These are phyloP conservation scores for Eristalis arbustorum DNA, from an alignment of 2,888 invertebrate genomes.

Conservation along the genomic window DNA sequence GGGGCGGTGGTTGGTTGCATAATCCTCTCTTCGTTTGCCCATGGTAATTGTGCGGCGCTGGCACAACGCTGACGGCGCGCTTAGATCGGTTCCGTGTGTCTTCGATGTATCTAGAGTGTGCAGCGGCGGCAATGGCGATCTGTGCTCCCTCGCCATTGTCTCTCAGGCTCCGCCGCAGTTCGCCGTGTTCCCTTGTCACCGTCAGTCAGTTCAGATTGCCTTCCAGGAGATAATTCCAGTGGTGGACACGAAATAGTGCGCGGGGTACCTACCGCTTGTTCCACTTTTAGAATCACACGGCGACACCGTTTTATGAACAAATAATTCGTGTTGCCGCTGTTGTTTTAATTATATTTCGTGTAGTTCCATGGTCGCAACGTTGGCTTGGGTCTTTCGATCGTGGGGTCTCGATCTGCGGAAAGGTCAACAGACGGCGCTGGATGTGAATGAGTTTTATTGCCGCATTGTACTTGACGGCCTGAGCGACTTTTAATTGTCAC, in stretches of 20 bases:
- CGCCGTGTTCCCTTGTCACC: neutral
- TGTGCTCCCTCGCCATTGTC: constrained; percentile 18
- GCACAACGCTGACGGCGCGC: neutral
- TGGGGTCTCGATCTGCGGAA: neutral
- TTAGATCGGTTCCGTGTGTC: constrained; percentile 35
- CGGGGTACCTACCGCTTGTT: neutral
- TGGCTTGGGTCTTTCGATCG: neutral
- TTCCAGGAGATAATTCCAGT: constrained; percentile 24
- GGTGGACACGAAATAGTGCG: constrained; percentile 8
- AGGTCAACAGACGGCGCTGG: neutral
- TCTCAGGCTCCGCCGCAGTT: too few species aligned
- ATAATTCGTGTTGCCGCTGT: constrained; percentile 60
- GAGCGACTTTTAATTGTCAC: neutral
- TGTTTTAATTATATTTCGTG: constrained; percentile 51
- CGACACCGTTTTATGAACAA: constrained; percentile 40
- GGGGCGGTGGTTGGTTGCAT: constrained; percentile 40
- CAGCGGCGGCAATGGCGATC: constrained; percentile 21
- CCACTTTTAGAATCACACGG: constrained; percentile 32
- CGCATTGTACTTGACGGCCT: constrained; percentile 37
- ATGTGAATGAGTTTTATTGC: constrained; percentile 12
- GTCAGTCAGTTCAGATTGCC: constrained; percentile 34
- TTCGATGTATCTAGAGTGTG: constrained; percentile 32
- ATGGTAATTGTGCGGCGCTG: neutral
- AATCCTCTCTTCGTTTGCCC: constrained; percentile 24
- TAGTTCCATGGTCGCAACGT: constrained; percentile 28